Evolutionary conservation across 2,888 invertebrate genomes (phyloP).

Genomic region (Adelognathus sp.): DNA sequence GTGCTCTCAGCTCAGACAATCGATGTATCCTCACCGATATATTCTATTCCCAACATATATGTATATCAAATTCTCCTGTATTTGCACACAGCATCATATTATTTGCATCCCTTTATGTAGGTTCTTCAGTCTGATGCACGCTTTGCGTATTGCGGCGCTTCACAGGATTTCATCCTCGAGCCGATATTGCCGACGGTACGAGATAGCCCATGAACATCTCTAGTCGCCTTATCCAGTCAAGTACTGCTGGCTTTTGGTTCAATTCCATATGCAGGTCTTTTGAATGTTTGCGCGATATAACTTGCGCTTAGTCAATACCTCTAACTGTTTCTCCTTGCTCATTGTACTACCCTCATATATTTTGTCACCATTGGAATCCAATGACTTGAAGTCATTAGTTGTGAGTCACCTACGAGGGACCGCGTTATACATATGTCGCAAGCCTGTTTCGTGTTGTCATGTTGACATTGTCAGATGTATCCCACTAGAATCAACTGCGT

Average conservation of each 20-base stretch:
- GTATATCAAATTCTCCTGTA: neutral
- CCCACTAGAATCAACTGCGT: neutral
- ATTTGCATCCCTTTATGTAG: neutral
- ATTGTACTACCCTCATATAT: neutral
- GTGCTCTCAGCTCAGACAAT: constrained; percentile 57
- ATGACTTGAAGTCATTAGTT: neutral
- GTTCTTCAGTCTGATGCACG: constrained; percentile 25
- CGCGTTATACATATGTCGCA: neutral
- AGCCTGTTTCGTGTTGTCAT: neutral
- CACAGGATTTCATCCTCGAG: neutral
- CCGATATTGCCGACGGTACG: neutral
- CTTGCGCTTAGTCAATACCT: constrained; percentile 4
- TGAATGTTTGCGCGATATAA: neutral
- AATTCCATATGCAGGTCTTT: constrained; percentile 4
- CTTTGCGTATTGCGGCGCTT: constrained; percentile 6
- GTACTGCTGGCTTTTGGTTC: neutral
- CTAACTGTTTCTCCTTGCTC: neutral
- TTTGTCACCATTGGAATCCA: neutral
- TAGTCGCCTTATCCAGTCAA: neutral
- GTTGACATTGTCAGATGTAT: neutral
- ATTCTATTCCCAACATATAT: constrained; percentile 38
- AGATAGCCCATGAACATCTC: neutral
- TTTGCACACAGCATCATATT: constrained; percentile 1
- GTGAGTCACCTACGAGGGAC: neutral
- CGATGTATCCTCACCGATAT: constrained; percentile 66